These are phyloP conservation scores for Rostratula benghalensis DNA, from an alignment of 2,113 vertebrate genomes.

Conservation along the genomic window DNA sequence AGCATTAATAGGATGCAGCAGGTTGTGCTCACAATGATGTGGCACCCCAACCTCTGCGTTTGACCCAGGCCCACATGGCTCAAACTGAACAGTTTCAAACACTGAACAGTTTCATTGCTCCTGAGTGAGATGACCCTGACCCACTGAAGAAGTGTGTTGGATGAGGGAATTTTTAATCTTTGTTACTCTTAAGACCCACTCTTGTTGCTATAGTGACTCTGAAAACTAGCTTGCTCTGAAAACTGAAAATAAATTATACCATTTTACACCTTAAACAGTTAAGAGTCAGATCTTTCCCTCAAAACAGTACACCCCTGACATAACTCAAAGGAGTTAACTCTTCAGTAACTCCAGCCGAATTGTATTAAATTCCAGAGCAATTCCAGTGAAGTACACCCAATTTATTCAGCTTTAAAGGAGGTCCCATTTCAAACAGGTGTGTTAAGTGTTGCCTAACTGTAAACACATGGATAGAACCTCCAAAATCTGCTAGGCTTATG, in stretches of 20 bases:
- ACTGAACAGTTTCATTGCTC: neutral
- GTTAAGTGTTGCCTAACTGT: constrained; percentile 5
- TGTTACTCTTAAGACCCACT: neutral
- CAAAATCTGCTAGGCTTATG: neutral
- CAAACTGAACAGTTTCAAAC: neutral
- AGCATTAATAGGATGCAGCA: accelerated
- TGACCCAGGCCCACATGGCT: neutral
- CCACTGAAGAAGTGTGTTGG: neutral
- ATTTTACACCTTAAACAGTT: neutral
- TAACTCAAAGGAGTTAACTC: neutral
- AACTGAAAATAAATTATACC: neutral
- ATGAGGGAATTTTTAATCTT: neutral
- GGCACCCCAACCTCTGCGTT: accelerated
- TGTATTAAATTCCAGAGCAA: constrained; percentile 36
- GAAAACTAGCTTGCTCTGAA: neutral
- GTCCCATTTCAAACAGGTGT: neutral
- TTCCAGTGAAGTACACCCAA: neutral
- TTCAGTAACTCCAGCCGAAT: neutral
- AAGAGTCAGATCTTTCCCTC: neutral
- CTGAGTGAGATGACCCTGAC: neutral
- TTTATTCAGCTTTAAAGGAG: constrained; percentile 15
- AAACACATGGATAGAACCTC: constrained; percentile 1
- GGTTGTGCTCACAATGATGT: neutral
- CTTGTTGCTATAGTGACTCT: neutral
- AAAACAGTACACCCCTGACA: neutral